Evolutionary conservation across 2,797 vertebrate genomes (phyloP), one percentile per base, ranked within the genome.

Genomic region (Falco naumanni): DNA sequence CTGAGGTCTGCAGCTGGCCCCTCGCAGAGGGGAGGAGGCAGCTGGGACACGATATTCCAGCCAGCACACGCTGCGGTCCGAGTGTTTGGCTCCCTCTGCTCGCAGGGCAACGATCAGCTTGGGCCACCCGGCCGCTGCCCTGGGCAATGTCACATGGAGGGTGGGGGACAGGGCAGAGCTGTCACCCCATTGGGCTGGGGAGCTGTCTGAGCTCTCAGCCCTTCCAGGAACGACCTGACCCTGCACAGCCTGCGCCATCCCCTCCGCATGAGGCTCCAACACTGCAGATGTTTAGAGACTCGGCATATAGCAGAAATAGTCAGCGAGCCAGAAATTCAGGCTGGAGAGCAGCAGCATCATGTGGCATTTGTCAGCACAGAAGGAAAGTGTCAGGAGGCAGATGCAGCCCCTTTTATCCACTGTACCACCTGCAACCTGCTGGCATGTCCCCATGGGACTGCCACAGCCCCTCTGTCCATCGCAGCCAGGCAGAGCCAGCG

Each of bases 401-500:
- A 31, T 1, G 9, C 28, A 5, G 25, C 21, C 45, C 56, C 64
- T 90, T 64, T 71, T 3, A 48, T 20, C 81, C 3, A 0, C 47
- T 14, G 24, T 25, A 16, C 33, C 1, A 1, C 64, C 47, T 34
- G 16, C 31, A 29, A 12, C 34, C 63, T 20, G 0, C 48, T 57
- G 43, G 63, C 48, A 8, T 6, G 0, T 10, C 54, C 74, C 57
- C 5, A 0, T 0, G 15, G 64, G 34, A 13, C 39, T 3, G 57
- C 34, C 85, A 18, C 72, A 25, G n/a, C 63, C 63, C 41, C 64
- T 54, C 50, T 31, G 31, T 56, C 88, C 15, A 3, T 3, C 20
- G 4, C 47, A 18, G 51, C 59, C 6, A 1, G 47, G 60, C 66
- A 59, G 39, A 16, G 72, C n/a, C 69, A 53, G 37, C 43, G 1